phyloP scores from a whole-genome alignment of 2,113 vertebrate species.

The Equus quagga region DNA sequence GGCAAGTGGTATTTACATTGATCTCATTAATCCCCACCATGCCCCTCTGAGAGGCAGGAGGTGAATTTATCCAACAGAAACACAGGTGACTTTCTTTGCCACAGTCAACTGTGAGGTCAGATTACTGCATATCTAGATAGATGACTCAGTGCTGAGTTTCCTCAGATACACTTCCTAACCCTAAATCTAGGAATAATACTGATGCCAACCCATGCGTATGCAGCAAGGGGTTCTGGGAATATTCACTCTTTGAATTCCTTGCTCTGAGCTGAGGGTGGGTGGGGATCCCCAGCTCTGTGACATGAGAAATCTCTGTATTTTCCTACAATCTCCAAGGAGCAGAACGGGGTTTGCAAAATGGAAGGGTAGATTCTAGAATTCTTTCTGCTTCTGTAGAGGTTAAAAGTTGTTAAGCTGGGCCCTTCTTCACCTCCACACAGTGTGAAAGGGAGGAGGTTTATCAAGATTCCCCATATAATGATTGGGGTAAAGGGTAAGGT shows the following conservation, averaged over 20 bases:
- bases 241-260: not conserved
- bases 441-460: not conserved
- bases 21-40: not conserved
- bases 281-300: not conserved
- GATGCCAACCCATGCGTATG: not conserved
- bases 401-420: not conserved
- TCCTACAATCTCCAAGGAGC: not conserved
- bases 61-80: not conserved
- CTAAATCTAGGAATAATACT: slow-evolving; percentile 10
- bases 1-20: not conserved
- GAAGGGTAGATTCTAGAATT: not conserved
- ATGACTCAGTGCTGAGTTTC: not conserved
- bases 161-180: not conserved
- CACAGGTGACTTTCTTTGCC: not conserved
- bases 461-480: not conserved
- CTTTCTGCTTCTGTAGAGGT: not conserved
- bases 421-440: not conserved
- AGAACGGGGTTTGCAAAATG: not conserved
- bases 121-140: not conserved
- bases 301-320: not conserved
- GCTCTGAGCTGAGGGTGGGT: not conserved
- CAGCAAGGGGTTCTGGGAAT: not conserved
- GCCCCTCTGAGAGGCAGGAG: not conserved
- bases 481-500: not conserved
- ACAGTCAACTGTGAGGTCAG: not conserved